phyloP scores from a whole-genome alignment of 2,113 vertebrate genomes.

The Mionectes macconnelli region DNA sequence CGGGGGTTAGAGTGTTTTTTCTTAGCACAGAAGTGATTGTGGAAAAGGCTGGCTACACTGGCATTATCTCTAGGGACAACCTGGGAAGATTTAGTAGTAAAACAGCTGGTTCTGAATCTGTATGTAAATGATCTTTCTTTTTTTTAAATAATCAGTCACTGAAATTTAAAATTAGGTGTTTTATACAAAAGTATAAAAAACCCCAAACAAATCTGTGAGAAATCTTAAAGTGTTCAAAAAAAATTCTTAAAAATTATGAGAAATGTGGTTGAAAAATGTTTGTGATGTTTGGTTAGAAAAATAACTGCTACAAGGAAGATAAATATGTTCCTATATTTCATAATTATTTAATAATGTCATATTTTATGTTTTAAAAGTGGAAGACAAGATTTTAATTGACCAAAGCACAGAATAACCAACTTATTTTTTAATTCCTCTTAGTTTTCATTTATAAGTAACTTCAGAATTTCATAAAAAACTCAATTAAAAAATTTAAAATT shows the following conservation, averaged over 20 bases:
- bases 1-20: not conserved
- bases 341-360: not conserved
- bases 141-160: not conserved
- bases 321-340: not conserved
- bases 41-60: not conserved
- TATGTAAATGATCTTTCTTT: not conserved
- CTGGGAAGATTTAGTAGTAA: not conserved
- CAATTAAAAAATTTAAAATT: not conserved
- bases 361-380: not conserved
- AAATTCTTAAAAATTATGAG: not conserved
- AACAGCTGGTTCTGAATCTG: not conserved
- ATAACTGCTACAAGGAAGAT: not conserved
- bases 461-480: not conserved
- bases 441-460: not conserved
- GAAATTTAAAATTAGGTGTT: not conserved
- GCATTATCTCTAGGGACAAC: not conserved
- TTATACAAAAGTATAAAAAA: not conserved
- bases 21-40: not conserved
- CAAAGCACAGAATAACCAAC: not conserved
- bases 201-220: accelerated
- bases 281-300: not conserved
- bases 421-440: not conserved
- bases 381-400: not conserved
- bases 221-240: not conserved
- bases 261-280: not conserved